Evolutionary conservation across 2,888 invertebrate species (phyloP).

Genomic region (Barypeithes pellucidus): DNA sequence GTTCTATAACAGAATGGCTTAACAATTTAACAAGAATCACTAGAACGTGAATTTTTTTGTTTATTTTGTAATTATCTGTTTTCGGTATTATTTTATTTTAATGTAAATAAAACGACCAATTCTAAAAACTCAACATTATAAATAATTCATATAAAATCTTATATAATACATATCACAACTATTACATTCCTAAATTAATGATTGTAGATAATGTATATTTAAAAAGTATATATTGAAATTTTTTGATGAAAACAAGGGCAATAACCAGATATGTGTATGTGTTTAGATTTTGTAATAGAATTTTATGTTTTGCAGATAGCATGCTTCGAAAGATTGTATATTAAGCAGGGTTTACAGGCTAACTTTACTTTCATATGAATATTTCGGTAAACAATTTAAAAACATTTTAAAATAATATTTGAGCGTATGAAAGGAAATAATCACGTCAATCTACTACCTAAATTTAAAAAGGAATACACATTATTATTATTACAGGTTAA

Average conservation of each 20-base stretch:
- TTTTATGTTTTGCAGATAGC: neutral
- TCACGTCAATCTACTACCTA: too few relatives aligned
- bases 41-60: too few relatives aligned
- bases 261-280: conserved; percentile 48
- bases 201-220: conserved; percentile 25
- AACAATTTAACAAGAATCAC: too few relatives aligned
- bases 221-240: conserved; percentile 53
- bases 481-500: too few relatives aligned
- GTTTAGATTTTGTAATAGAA: conserved; percentile 14
- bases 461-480: too few relatives aligned
- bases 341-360: neutral
- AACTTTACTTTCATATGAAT: neutral
- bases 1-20: neutral
- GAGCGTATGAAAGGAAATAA: too few relatives aligned
- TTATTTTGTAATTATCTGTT: neutral
- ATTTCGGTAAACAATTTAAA: neutral
- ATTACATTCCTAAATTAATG: conserved; percentile 21
- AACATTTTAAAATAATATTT: neutral
- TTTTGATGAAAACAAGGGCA: conserved; percentile 59
- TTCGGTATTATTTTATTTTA: neutral
- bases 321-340: neutral
- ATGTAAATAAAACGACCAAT: neutral
- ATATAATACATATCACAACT: conserved; percentile 33
- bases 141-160: conserved; percentile 15
- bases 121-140: neutral